These are phyloP conservation scores for Zosterops borbonicus DNA, from an alignment of 2,113 vertebrate species.

Conservation along the genomic window DNA sequence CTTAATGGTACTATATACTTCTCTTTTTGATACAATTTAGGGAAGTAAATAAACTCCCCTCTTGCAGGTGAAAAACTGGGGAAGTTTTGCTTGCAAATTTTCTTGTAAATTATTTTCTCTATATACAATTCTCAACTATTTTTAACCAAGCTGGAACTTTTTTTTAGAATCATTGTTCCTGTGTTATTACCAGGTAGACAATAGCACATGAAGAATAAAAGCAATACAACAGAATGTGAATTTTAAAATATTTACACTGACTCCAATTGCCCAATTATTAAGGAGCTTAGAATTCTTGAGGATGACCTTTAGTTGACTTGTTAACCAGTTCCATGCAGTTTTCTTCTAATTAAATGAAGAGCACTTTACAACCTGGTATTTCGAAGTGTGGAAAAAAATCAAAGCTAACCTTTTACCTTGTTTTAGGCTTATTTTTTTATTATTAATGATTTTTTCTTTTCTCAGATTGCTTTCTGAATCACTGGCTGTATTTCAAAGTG, in stretches of 20 bases:
- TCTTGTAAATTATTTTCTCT: background rate
- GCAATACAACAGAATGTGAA: background rate
- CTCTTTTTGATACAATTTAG: background rate
- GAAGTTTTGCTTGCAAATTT: background rate
- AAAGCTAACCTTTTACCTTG: background rate
- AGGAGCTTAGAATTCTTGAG: background rate
- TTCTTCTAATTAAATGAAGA: background rate
- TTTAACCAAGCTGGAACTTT: background rate
- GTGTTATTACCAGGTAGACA: background rate
- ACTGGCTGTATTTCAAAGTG: background rate
- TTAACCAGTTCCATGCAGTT: background rate
- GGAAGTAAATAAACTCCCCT: accelerated
- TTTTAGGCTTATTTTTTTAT: background rate
- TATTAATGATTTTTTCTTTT: background rate
- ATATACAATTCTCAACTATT: background rate
- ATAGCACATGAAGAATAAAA: background rate
- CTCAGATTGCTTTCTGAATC: background rate
- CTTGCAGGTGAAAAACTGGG: background rate
- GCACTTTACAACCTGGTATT: background rate
- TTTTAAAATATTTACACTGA: background rate
- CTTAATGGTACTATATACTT: background rate
- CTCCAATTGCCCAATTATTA: background rate
- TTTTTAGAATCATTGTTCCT: background rate
- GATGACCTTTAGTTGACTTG: background rate
- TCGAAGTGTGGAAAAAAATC: background rate